A percentile compares a stretch with the other conserved stretches of the same genome.
These are phyloP conservation scores for Mantis religiosa DNA, from an alignment of 2,888 invertebrate species.

Conservation along the genomic window DNA sequence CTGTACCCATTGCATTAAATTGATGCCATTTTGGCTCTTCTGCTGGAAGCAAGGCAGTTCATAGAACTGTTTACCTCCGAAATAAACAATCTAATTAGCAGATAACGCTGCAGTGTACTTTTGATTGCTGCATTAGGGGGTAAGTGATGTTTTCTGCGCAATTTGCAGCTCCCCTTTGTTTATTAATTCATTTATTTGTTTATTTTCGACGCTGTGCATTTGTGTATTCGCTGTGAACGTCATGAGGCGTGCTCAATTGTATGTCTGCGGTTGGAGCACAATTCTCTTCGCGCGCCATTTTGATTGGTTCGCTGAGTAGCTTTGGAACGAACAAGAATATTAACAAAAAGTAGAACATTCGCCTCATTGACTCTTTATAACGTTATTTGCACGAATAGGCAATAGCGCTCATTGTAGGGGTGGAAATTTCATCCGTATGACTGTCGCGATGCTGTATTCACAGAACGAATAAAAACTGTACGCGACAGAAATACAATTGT, in stretches of 20 bases:
- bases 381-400: not conserved
- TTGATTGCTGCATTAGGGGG: not conserved
- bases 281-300: not conserved
- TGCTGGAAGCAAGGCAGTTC: not conserved
- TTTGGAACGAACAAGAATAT: not conserved
- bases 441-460: not conserved
- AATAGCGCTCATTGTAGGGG: not conserved
- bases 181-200: not conserved
- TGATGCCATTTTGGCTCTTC: not conserved
- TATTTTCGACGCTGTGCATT: not conserved
- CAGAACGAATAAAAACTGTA: not conserved
- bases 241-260: not conserved
- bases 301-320: not conserved
- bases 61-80: not conserved
- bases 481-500: not conserved
- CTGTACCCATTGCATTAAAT: not conserved
- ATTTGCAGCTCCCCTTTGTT: not conserved
- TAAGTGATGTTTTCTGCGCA: not conserved
- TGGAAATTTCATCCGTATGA: not conserved
- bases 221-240: not conserved
- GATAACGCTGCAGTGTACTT: not conserved
- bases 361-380: not conserved
- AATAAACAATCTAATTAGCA: not conserved
- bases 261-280: not conserved
- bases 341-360: not conserved